A percentile compares a stretch with the other conserved stretches of the same genome.
Conservation (phyloP, 2,113 vertebrate genomes). For the Macrotus californicus region DNA sequence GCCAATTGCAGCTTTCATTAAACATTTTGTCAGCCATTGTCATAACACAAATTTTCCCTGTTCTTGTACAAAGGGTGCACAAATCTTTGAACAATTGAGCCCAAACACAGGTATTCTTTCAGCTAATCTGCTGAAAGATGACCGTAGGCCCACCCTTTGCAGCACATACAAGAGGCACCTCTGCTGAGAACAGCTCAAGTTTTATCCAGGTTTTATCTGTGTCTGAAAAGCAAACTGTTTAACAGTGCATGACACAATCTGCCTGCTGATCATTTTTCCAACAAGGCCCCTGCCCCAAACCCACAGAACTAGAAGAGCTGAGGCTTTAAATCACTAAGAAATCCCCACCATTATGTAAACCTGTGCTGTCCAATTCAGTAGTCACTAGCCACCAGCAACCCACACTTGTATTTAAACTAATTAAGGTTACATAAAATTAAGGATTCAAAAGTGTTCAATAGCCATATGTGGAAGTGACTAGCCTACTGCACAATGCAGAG, state of each 20-base stretch:
- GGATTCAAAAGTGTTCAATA: background rate
- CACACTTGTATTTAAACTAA: background rate
- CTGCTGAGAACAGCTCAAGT: conserved; percentile 4
- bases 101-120: conserved; percentile 81
- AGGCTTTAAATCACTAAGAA: background rate
- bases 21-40: conserved; percentile 80
- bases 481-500: rapidly evolving
- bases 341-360: background rate
- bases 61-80: conserved; percentile 82
- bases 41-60: conserved; percentile 80
- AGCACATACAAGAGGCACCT: conserved; percentile 64
- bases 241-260: background rate
- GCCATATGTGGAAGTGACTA: background rate
- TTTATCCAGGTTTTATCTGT: conserved; percentile 16
- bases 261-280: background rate
- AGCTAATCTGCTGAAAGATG: conserved; percentile 86
- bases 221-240: conserved; percentile 6
- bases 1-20: conserved; percentile 81
- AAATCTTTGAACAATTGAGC: conserved; percentile 79
- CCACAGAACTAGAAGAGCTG: background rate
- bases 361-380: background rate
- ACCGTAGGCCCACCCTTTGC: conserved; percentile 74
- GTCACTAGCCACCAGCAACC: background rate
- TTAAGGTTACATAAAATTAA: background rate
- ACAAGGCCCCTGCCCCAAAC: background rate